A percentile compares a stretch with the other conserved stretches of the same genome.
Evolutionary conservation across 1,140 invertebrate species (phyloP).

Genomic region (Globodera rostochiensis): DNA sequence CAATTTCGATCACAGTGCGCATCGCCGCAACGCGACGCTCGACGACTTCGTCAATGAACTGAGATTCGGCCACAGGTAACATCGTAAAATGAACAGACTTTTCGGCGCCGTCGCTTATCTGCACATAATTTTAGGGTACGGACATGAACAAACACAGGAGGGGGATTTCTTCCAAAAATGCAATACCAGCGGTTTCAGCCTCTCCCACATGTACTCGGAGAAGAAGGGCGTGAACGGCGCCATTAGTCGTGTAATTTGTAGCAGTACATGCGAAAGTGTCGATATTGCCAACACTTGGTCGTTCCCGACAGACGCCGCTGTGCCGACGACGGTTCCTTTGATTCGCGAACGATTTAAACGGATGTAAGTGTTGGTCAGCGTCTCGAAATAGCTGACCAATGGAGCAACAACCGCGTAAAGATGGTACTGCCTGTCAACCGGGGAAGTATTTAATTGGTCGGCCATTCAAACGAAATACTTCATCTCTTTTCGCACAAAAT

Average conservation of each 20-base stretch:
- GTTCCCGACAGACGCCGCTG: constrained; percentile 66
- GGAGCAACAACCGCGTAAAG: constrained; percentile 92
- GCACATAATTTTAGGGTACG: neutral
- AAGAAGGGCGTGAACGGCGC: constrained; percentile 96
- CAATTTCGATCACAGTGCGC: constrained; percentile 93
- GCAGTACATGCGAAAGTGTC: constrained; percentile 84
- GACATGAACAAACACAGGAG: neutral
- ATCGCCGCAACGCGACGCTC: constrained; percentile 86
- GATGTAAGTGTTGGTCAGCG: constrained; percentile 98
- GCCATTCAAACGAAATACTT: constrained; percentile 44
- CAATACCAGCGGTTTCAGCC: constrained; percentile 71
- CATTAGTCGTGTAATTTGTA: constrained; percentile 81
- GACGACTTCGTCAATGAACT: constrained; percentile 81
- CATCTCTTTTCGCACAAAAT: constrained; percentile 90
- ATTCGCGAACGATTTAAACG: constrained; percentile 90
- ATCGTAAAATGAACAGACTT: constrained; percentile 59
- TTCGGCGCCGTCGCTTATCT: constrained; percentile 30
- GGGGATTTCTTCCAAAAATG: too few relatives aligned
- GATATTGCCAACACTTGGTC: constrained; percentile 84
- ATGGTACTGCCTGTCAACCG: constrained; percentile 73
- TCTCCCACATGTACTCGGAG: constrained; percentile 92
- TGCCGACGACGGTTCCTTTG: constrained; percentile 71
- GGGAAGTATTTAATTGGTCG: neutral
- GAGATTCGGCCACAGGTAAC: constrained; percentile 61
- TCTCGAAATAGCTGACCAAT: constrained; percentile 92